Conservation (phyloP, 2,797 vertebrate species). For the Xenops minutus region DNA sequence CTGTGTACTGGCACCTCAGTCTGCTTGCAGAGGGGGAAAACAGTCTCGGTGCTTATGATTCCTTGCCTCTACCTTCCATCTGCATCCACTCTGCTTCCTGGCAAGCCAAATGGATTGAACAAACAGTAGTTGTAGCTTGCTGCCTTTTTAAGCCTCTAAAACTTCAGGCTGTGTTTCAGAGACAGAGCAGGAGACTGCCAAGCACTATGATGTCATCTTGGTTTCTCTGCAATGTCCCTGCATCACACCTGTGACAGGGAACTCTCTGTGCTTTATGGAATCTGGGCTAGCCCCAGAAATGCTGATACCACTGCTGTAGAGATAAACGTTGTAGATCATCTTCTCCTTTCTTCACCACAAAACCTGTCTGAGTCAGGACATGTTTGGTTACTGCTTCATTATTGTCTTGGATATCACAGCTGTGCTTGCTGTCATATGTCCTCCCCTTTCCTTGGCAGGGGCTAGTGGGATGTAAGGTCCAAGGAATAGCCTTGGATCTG, state of each 20-base stretch:
- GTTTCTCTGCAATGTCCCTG: neutral
- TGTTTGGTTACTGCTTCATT: neutral
- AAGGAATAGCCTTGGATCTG: neutral
- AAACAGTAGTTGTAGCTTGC: accelerated
- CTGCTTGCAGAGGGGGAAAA: neutral
- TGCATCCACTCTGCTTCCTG: neutral
- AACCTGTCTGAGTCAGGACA: accelerated
- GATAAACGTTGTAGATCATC: neutral
- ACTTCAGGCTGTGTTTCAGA: neutral
- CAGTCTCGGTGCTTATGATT: neutral
- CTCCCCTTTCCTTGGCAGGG: neutral
- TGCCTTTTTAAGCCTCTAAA: neutral
- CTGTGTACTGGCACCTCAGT: neutral
- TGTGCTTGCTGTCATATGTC: neutral
- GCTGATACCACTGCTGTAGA: accelerated
- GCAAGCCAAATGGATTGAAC: accelerated
- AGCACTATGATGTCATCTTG: accelerated
- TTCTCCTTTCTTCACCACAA: neutral
- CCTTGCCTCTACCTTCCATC: neutral
- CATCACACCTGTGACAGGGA: neutral
- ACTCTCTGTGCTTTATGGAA: neutral
- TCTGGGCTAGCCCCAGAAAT: neutral
- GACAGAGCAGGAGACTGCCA: neutral
- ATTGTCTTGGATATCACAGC: neutral
- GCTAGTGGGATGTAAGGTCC: neutral